Base-by-base conservation (phyloP, 2,888 invertebrate genomes). In the Mellilla xanthometata region DNA sequence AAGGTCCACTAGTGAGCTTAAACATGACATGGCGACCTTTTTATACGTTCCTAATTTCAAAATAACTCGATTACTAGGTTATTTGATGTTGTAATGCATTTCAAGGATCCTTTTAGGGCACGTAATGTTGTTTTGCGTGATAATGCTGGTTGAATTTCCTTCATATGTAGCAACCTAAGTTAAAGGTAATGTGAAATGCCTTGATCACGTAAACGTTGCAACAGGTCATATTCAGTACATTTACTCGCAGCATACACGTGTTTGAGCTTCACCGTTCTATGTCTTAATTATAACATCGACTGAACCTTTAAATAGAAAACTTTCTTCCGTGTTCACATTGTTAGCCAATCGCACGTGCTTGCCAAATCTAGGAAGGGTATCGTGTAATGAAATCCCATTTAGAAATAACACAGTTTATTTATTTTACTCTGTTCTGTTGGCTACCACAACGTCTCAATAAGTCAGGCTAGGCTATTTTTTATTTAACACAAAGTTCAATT, bases 21-120 rank as follows among this genome's bases (percentile, higher is more conserved):
- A 50, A 54, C 45, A 49, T 39, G 46, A 40, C 57, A 58, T 42
- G 50, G 52, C 56, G 60, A 58, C 58, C 64, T 61, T 59, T 74
- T 71, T 83, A 79, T 83, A 84, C 75, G 76, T 64, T 60, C 58
- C 49, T 43, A 50, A 60, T 84, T 82, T 72, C 81, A 75, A 81
- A 82, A 82, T 54, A 49, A 46, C 43, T 69, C 58, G 65, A 68
- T 74, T 65, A 76, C 61, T 65, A 39, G 72, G 69, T 68, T 64
- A 68, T 56, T 41, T 36, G 31, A 47, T 79, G 68, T 68, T 54
- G 75, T 58, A 75, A 77, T 47, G 22, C 39, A 33, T 54, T 64
- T 62, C 49, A 36, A 49, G 52, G 49, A 52, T 32, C 44, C 50
- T 11, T 28, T 28, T 1, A 15, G 52, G 63, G 68, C 83, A 84